Conservation (phyloP, 2,888 invertebrate species). For the Cataglyphis cursor region DNA sequence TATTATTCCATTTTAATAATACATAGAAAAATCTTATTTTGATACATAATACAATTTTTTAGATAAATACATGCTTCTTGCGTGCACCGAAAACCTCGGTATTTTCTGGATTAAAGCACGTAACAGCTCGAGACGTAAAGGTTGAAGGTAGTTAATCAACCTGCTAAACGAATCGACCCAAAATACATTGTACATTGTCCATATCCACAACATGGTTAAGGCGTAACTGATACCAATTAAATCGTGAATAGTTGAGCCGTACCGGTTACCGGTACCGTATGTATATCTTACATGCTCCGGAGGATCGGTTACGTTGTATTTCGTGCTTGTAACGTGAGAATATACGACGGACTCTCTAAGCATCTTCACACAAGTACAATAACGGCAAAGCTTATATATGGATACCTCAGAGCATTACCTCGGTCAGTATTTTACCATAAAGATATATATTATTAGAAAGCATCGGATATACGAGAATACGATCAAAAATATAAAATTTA, state of each 20-base stretch:
- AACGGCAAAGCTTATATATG: slow-evolving; percentile 32
- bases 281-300: slow-evolving; percentile 68
- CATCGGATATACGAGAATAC: neutral
- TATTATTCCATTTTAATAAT: neutral
- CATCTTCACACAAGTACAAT: slow-evolving; percentile 66
- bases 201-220: slow-evolving; percentile 73
- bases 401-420: neutral
- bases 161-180: slow-evolving; percentile 33
- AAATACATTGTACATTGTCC: slow-evolving; percentile 38
- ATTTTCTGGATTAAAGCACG: neutral
- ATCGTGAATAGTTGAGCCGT: slow-evolving; percentile 66
- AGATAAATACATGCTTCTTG: slow-evolving; percentile 16
- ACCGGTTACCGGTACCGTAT: slow-evolving; percentile 39
- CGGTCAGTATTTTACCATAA: slow-evolving; percentile 12
- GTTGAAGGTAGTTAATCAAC: slow-evolving; percentile 25
- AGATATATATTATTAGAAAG: slow-evolving; percentile 7
- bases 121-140: slow-evolving; percentile 8
- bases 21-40: neutral
- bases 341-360: slow-evolving; percentile 65
- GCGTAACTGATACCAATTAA: slow-evolving; percentile 79
- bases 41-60: neutral
- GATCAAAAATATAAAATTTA: neutral
- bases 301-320: slow-evolving; percentile 59
- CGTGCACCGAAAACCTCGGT: neutral
- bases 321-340: slow-evolving; percentile 71